A percentile compares a stretch with the other conserved stretches of the same genome.
phyloP scores from a whole-genome alignment of 1,140 invertebrate genomes.

The Rhagoletis zephyria region DNA sequence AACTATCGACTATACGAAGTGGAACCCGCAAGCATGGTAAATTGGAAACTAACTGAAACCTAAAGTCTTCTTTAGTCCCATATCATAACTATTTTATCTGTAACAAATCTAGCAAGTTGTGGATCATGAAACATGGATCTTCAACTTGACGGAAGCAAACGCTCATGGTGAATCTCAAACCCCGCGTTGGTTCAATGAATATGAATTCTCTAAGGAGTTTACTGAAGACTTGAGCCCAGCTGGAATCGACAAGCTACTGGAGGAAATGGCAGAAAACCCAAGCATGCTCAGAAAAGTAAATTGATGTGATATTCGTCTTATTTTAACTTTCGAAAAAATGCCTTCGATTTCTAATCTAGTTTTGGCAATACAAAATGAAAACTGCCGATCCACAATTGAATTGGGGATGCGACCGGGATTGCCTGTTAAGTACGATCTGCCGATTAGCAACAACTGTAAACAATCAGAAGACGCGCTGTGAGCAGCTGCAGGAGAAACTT shows the following conservation, averaged over 20 bases:
- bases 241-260: conserved; percentile 74
- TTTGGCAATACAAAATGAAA: conserved; percentile 67
- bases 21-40: conserved; percentile 78
- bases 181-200: conserved; percentile 81
- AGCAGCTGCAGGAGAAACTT: conserved; percentile 60
- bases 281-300: conserved; percentile 61
- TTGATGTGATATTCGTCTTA: no score
- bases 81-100: not conserved
- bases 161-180: conserved; percentile 71
- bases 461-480: conserved; percentile 62
- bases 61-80: no score
- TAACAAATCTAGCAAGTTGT: conserved; percentile 76
- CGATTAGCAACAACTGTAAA: conserved; percentile 63
- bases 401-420: conserved; percentile 72
- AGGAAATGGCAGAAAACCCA: conserved; percentile 73
- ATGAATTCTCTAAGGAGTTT: conserved; percentile 76
- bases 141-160: conserved; percentile 86
- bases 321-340: not conserved
- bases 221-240: conserved; percentile 71
- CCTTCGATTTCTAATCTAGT: conserved; percentile 56
- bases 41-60: conserved; percentile 61
- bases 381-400: conserved; percentile 73
- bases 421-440: conserved; percentile 67
- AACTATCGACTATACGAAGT: conserved; percentile 86
- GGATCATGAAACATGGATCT: conserved; percentile 82